Base-by-base conservation (phyloP, 2,113 vertebrate species). In the Mastomys coucha region DNA sequence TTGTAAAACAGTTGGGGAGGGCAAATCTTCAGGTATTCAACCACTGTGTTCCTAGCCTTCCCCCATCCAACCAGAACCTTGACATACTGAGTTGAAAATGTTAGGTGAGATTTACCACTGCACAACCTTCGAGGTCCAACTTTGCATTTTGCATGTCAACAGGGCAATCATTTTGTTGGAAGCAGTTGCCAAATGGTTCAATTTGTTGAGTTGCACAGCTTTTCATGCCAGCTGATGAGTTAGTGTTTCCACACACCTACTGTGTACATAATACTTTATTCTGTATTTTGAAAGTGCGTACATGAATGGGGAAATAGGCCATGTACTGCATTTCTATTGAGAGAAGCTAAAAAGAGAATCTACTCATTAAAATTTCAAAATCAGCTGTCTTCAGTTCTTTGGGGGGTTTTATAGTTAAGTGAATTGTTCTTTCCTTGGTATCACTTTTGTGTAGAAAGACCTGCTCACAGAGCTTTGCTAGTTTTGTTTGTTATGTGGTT, bases 81-180 rank as follows among this genome's bases (percentile, higher is more conserved):
- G 93, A 88, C 45, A 67, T 60, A 60, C 3, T 88, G 42, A 56
- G 42, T 80, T 91, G 84, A 93, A 53, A 80, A 89, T 33, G 91
- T 11, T 45, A 92, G 81, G 36, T 60, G 63, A 94, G 76, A 90
- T 72, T 72, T 92, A 51, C 49, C 60, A 77, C 87, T 84, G 45
- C n/a, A 5, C 56, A 91, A 60, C 19, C 67, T 53, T 5, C 76
- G 94, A 96, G 19, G 22, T 80, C 42, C 87, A 96, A 75, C 45
- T 65, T 84, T 89, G 89, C 82, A 93, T 94, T 96, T 93, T 70
- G n/a, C n/a, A 36, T 89, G 69, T 76, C 95, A 89, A 84, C 49
- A 94, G 39, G n/a, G 78, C 69, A 89, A 93, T 81, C 72, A 93
- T 91, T 77, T 53, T 88, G 53, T 60, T 93, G 19, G 84, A 33